A percentile compares a stretch with the other conserved stretches of the same genome.
phyloP scores from a whole-genome alignment of 2,797 vertebrate species.

The Etheostoma perlongum region DNA sequence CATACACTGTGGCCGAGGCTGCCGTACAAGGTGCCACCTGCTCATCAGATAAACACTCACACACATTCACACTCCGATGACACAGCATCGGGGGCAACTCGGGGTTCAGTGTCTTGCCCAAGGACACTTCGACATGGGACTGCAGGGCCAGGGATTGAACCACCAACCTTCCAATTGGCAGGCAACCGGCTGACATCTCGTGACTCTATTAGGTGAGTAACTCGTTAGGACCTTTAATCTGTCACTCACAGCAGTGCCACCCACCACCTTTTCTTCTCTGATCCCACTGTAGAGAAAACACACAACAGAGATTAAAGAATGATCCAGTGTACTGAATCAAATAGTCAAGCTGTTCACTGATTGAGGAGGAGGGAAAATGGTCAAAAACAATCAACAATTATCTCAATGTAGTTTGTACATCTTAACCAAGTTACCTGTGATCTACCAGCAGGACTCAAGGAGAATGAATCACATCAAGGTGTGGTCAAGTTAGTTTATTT shows the following conservation, averaged over 20 bases:
- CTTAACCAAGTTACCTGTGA: slow-evolving; percentile 7
- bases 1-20: too few relatives aligned
- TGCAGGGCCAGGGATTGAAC: too few relatives aligned
- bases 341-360: neutral
- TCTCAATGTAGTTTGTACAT: neutral
- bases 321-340: neutral
- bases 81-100: too few relatives aligned
- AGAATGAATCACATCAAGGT: neutral
- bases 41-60: too few relatives aligned
- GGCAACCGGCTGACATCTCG: neutral
- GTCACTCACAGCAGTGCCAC: slow-evolving; percentile 32
- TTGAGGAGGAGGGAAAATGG: neutral
- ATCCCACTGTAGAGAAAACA: slow-evolving; percentile 3
- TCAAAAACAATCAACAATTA: neutral
- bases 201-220: slow-evolving; percentile 59
- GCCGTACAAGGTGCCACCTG: too few relatives aligned
- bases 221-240: slow-evolving; percentile 50
- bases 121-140: too few relatives aligned
- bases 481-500: slow-evolving; percentile 9
- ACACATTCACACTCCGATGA: too few relatives aligned
- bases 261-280: slow-evolving; percentile 1
- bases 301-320: neutral
- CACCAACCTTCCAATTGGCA: too few relatives aligned
- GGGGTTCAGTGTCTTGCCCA: too few relatives aligned
- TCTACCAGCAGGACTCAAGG: neutral